Percentiles rank a stretch among this genome's conserved stretches.
Conservation (phyloP, 2,888 invertebrate genomes). For the Capitulum mitella region DNA sequence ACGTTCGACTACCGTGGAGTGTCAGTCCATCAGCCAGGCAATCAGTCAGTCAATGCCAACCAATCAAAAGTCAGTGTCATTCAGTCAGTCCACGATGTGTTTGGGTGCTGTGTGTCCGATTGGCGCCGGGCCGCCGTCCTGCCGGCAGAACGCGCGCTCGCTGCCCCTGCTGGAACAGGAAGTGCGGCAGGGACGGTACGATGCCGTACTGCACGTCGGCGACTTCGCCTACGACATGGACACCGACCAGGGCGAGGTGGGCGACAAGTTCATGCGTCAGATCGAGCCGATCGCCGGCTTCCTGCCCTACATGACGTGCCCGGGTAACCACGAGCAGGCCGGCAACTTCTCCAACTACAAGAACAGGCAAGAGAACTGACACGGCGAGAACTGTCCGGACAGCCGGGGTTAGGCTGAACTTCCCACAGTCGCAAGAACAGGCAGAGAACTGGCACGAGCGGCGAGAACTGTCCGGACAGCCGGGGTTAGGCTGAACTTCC, state of each 20-base stretch:
- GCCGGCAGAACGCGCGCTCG: neutral
- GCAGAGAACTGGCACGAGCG: too few relatives aligned
- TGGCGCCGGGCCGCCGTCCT: neutral
- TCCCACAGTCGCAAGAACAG: too few relatives aligned
- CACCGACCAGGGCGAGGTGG: conserved; percentile 66
- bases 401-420: too few relatives aligned
- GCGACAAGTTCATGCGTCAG: conserved; percentile 89
- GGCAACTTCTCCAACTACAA: conserved; percentile 94
- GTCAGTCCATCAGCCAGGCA: too few relatives aligned
- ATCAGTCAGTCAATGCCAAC: too few relatives aligned
- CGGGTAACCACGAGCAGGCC: conserved; percentile 46
- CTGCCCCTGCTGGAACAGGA: conserved; percentile 61
- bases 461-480: too few relatives aligned
- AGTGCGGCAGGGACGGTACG: conserved; percentile 67
- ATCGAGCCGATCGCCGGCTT: conserved; percentile 81
- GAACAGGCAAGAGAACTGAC: conserved; percentile 50
- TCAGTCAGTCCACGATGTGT: too few relatives aligned
- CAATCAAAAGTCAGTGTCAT: too few relatives aligned
- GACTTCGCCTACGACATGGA: conserved; percentile 95
- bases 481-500: too few relatives aligned
- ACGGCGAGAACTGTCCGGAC: too few relatives aligned
- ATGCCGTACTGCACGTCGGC: conserved; percentile 82
- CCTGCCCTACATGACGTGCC: conserved; percentile 64
- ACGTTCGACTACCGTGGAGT: too few relatives aligned
- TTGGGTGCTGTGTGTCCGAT: neutral